Evolutionary conservation across 2,888 invertebrate genomes (phyloP).

Genomic region (Biston betularia): DNA sequence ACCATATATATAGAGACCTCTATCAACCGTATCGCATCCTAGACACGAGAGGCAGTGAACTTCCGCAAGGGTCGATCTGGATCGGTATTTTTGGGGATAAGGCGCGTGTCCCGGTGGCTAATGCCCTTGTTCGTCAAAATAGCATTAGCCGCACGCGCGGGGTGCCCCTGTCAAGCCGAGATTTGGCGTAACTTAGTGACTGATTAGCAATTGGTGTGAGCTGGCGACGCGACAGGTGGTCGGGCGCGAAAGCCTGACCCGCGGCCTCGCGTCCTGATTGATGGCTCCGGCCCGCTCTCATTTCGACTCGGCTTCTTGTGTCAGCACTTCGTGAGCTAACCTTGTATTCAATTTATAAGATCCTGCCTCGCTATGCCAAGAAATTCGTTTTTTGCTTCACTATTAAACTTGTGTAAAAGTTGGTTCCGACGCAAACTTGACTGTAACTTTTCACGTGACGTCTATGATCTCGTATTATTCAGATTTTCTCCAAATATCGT

Average conservation of each 20-base stretch:
- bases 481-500: conserved; percentile 7
- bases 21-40: conserved; percentile 14
- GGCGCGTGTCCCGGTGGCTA: conserved; percentile 58
- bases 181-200: conserved; percentile 84
- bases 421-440: not conserved
- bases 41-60: conserved; percentile 17
- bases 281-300: conserved; percentile 55
- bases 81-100: conserved; percentile 53
- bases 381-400: conserved; percentile 22
- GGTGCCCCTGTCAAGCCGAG: conserved; percentile 74
- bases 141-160: conserved; percentile 68
- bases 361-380: conserved; percentile 23
- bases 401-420: conserved; percentile 24
- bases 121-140: conserved; percentile 78
- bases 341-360: conserved; percentile 42
- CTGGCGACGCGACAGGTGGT: conserved; percentile 82
- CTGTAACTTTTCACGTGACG: conserved; percentile 5
- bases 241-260: conserved; percentile 71
- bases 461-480: not conserved
- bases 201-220: conserved; percentile 82
- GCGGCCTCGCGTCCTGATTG: conserved; percentile 61
- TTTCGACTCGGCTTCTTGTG: conserved; percentile 64
- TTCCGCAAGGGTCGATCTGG: conserved; percentile 30
- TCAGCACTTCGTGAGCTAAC: conserved; percentile 53
- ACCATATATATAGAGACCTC: conserved; percentile 15